phyloP scores from a whole-genome alignment of 2,797 vertebrate genomes.

The Xiphorhynchus erythropygius region DNA sequence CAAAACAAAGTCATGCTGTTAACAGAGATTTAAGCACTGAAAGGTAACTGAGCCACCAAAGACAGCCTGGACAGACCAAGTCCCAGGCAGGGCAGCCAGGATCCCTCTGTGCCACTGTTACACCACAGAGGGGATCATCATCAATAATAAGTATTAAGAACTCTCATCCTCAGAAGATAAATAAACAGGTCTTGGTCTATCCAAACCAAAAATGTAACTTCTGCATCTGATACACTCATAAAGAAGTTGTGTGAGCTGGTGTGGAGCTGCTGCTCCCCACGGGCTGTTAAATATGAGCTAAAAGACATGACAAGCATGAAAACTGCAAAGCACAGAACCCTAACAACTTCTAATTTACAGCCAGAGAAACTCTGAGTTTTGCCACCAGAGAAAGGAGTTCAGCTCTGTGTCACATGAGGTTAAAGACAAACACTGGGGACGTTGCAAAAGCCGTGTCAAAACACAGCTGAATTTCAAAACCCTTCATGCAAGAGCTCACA shows the following conservation, averaged over 20 bases:
- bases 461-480: constrained; percentile 13
- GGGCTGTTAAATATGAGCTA: background rate
- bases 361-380: background rate
- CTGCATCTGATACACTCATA: background rate
- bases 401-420: accelerated
- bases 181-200: background rate
- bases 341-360: background rate
- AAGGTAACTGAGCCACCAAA: background rate
- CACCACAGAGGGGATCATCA: background rate
- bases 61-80: background rate
- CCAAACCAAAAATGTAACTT: background rate
- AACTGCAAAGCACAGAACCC: background rate
- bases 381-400: background rate
- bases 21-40: background rate
- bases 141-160: background rate
- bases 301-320: background rate
- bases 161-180: background rate
- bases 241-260: background rate
- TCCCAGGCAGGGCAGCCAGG: background rate
- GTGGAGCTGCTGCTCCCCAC: background rate
- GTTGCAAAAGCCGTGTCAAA: background rate
- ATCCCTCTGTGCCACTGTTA: background rate
- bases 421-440: background rate
- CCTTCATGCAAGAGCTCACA: background rate
- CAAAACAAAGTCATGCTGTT: background rate